Conservation (phyloP, 2,113 vertebrate genomes). For the Corythornis cristatus region DNA sequence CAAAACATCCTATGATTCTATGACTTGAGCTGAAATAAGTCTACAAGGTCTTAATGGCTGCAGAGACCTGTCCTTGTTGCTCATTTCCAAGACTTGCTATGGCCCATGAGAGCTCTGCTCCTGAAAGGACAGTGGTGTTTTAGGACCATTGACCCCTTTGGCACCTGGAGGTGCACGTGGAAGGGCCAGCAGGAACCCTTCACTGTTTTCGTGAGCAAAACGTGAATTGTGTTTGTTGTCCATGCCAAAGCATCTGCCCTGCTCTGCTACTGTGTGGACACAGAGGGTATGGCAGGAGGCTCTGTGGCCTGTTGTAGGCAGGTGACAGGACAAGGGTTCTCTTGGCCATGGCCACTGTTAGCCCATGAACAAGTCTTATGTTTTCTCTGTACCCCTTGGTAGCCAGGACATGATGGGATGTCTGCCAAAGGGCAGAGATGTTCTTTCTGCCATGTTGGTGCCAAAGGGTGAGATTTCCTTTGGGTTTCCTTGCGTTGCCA, state of each 20-base stretch:
- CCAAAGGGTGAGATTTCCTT: not conserved
- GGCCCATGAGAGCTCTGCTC: not conserved
- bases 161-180: not conserved
- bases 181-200: not conserved
- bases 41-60: not conserved
- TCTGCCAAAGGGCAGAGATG: not conserved
- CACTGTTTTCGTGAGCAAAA: not conserved
- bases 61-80: not conserved
- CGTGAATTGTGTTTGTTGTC: not conserved
- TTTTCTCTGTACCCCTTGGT: not conserved
- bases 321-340: not conserved
- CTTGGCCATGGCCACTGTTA: not conserved
- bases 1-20: too few relatives aligned
- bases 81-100: not conserved
- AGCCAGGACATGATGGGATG: not conserved
- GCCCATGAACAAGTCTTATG: not conserved
- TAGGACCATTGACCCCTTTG: not conserved
- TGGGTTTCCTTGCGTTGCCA: not conserved
- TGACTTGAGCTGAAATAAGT: not conserved
- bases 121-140: not conserved
- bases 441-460: not conserved
- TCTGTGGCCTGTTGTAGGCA: not conserved
- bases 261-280: not conserved
- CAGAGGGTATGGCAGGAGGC: not conserved
- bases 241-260: not conserved